phyloP scores from a whole-genome alignment of 2,797 vertebrate species.

The Siniperca obscura region DNA sequence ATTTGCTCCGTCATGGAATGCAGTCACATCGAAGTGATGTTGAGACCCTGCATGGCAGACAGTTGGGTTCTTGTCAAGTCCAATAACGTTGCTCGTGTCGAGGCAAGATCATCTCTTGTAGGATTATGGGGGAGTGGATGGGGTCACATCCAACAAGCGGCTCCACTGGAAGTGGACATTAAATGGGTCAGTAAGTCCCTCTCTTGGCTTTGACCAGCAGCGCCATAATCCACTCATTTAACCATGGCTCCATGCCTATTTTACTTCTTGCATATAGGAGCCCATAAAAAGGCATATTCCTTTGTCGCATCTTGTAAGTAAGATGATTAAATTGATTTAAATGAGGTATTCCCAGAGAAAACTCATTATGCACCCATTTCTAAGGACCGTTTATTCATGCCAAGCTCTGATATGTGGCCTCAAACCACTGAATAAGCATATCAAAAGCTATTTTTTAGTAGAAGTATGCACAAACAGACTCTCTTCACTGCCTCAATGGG shows the following conservation, averaged over 20 bases:
- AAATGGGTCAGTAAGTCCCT: constrained; percentile 81
- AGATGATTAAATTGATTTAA: constrained; percentile 78
- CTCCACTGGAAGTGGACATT: constrained; percentile 77
- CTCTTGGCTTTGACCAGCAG: constrained; percentile 71
- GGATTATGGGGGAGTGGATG: constrained; percentile 75
- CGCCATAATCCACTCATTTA: constrained; percentile 74
- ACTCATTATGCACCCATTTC: constrained; percentile 59
- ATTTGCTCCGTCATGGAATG: constrained; percentile 49
- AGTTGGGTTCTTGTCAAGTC: constrained; percentile 76
- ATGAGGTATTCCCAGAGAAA: constrained; percentile 66
- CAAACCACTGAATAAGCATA: constrained; percentile 71
- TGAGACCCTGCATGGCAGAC: constrained; percentile 60
- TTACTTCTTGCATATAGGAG: constrained; percentile 43
- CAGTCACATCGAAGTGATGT: constrained; percentile 66
- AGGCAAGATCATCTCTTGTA: constrained; percentile 79
- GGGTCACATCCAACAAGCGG: constrained; percentile 74
- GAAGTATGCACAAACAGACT: constrained; percentile 63
- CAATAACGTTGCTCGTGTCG: constrained; percentile 69
- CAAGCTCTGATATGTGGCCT: constrained; percentile 58
- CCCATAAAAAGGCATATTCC: constrained; percentile 65
- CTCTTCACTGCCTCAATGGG: constrained; percentile 59
- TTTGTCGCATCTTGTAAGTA: constrained; percentile 60
- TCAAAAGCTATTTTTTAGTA: constrained; percentile 65
- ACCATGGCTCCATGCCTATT: constrained; percentile 44
- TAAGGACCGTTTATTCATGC: constrained; percentile 58